Evolutionary conservation across 1,140 invertebrate species (phyloP).

Genomic region (Drosophila auraria): DNA sequence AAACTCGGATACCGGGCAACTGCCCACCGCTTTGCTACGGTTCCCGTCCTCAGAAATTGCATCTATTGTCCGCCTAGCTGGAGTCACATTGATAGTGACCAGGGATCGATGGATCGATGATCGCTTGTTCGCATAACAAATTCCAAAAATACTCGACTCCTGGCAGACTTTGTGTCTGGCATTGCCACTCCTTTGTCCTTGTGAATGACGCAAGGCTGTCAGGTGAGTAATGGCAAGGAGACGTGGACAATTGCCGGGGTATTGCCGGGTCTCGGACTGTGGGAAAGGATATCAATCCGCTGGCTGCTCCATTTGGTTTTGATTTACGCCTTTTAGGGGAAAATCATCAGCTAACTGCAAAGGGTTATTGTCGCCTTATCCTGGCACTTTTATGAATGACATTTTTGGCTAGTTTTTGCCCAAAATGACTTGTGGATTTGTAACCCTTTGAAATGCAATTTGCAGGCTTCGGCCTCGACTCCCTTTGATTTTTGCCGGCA

Average conservation of each 20-base stretch:
- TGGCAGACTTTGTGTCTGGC: conserved; percentile 63
- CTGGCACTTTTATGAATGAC: conserved; percentile 53
- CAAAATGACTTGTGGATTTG: conserved; percentile 72
- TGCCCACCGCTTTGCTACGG: conserved; percentile 62
- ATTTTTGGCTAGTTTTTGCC: conserved; percentile 47
- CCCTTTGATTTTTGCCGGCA: conserved; percentile 63
- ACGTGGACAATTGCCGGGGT: conserved; percentile 43
- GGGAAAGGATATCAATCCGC: conserved; percentile 40
- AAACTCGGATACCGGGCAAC: conserved; percentile 25
- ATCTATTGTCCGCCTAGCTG: conserved; percentile 56
- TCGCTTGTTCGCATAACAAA: conserved; percentile 63
- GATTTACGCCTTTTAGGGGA: conserved; percentile 10
- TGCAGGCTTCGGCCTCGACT: conserved; percentile 26
- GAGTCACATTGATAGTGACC: conserved; percentile 70
- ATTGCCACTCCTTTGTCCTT: conserved; percentile 61
- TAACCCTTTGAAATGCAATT: conserved; percentile 56
- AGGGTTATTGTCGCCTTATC: conserved; percentile 19
- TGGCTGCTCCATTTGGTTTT: conserved; percentile 19
- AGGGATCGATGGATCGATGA: conserved; percentile 35
- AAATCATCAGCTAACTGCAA: neutral
- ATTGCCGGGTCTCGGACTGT: conserved; percentile 35
- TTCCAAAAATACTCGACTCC: conserved; percentile 45
- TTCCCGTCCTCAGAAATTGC: conserved; percentile 54
- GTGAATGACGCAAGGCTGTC: conserved; percentile 79
- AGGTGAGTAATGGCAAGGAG: conserved; percentile 67